Percentiles rank a stretch among this genome's conserved stretches.
Conservation (phyloP, 2,797 vertebrate genomes). For the Poecilia gillii region DNA sequence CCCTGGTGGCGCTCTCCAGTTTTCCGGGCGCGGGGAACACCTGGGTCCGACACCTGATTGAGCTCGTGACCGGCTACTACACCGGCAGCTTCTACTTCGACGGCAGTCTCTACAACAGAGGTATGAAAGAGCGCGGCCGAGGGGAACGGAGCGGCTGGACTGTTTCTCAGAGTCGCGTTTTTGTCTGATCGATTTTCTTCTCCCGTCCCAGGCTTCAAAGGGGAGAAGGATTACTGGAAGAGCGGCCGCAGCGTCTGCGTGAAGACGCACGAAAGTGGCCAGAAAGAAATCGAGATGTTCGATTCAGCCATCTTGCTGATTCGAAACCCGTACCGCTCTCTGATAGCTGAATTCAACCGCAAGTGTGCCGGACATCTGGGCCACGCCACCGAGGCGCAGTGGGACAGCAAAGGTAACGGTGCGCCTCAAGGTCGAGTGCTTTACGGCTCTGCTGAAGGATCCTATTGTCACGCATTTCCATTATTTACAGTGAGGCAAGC, state of each 20-base stretch:
- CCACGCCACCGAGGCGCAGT: slow-evolving; percentile 91
- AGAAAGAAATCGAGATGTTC: slow-evolving; percentile 94
- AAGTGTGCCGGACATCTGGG: slow-evolving; percentile 97
- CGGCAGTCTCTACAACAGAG: slow-evolving; percentile 94
- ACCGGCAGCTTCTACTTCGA: slow-evolving; percentile 98
- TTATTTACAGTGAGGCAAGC: slow-evolving; percentile 1
- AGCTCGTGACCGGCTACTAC: slow-evolving; percentile 93
- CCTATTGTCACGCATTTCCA: neutral
- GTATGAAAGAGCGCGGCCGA: slow-evolving; percentile 65
- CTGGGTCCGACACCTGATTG: slow-evolving; percentile 94
- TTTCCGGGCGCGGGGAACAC: slow-evolving; percentile 98
- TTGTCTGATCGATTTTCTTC: slow-evolving; percentile 20
- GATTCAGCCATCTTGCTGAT: slow-evolving; percentile 93
- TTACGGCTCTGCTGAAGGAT: slow-evolving; percentile 14
- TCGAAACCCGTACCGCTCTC: slow-evolving; percentile 92
- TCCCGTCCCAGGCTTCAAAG: slow-evolving; percentile 89
- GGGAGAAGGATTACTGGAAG: slow-evolving; percentile 98
- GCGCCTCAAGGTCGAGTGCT: neutral
- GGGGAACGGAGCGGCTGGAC: slow-evolving; percentile 1
- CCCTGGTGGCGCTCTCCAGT: slow-evolving; percentile 92
- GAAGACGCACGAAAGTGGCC: slow-evolving; percentile 96
- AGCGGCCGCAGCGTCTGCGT: slow-evolving; percentile 94
- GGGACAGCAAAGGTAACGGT: slow-evolving; percentile 89
- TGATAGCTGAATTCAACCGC: slow-evolving; percentile 96
- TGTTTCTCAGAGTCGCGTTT: slow-evolving; percentile 1